Conservation (phyloP, 2,888 invertebrate genomes). For the Altica lythri region DNA sequence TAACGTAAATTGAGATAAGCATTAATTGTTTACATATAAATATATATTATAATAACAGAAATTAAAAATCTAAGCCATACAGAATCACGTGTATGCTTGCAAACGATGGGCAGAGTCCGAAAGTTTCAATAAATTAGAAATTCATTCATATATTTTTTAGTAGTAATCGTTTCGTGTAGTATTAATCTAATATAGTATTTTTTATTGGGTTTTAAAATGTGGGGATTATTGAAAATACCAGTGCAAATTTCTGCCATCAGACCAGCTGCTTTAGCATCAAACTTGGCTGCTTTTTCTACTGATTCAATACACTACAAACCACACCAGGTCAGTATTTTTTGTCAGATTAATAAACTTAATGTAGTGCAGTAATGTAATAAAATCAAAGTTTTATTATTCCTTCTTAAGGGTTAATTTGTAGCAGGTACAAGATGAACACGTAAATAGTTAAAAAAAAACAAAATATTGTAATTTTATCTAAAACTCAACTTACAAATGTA, state of each 20-base stretch:
- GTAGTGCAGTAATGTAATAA: too few relatives aligned
- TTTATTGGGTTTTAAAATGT: conserved; percentile 5
- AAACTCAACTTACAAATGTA: too few relatives aligned
- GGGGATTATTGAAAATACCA: conserved; percentile 48
- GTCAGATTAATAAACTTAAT: too few relatives aligned
- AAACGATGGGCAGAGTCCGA: conserved; percentile 30
- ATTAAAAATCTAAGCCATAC: background rate
- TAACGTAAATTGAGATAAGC: conserved; percentile 22
- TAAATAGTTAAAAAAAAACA: too few relatives aligned
- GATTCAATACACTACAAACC: background rate
- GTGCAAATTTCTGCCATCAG: conserved; percentile 48
- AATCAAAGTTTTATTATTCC: too few relatives aligned
- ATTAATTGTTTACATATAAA: conserved; percentile 27
- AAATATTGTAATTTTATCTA: too few relatives aligned
- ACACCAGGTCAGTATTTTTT: conserved; percentile 43
- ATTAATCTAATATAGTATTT: background rate
- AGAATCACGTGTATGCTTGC: conserved; percentile 10
- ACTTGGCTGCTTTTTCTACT: conserved; percentile 27
- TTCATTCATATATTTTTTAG: background rate
- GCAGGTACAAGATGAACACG: background rate
- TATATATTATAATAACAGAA: conserved; percentile 20
- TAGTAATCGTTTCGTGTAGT: background rate
- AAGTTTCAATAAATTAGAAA: background rate
- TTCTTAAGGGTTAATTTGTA: too few relatives aligned
- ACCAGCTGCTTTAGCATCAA: conserved; percentile 31